Evolutionary conservation across 1,140 invertebrate species (phyloP).

Genomic region (Cotesia typhae): DNA sequence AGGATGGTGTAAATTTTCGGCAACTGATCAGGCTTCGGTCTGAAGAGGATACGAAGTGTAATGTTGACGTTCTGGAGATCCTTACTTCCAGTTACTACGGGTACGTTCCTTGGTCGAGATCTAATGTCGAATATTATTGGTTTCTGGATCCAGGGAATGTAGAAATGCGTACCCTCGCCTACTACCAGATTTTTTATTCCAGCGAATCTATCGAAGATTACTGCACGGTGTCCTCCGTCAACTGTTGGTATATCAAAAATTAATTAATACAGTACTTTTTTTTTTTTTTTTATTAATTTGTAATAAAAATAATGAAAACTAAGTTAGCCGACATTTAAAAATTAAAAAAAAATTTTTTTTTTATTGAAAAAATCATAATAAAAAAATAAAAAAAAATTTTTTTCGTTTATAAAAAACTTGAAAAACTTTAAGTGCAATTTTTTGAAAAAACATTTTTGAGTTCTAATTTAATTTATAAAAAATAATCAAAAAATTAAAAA

Average conservation of each 20-base stretch:
- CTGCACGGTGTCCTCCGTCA: constrained; percentile 97
- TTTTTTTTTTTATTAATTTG: not conserved
- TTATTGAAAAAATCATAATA: too few relatives aligned
- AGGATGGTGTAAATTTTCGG: constrained; percentile 96
- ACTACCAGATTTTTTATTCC: constrained; percentile 93
- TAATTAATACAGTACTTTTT: not conserved
- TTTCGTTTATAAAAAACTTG: too few relatives aligned
- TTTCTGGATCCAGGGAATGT: constrained; percentile 97
- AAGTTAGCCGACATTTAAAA: too few relatives aligned
- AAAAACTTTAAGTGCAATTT: too few relatives aligned
- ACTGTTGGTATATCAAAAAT: constrained; percentile 69
- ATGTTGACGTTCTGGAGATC: constrained; percentile 99
- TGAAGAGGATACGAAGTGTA: constrained; percentile 95
- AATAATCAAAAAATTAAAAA: too few relatives aligned
- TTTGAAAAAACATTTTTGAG: too few relatives aligned
- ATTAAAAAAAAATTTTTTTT: too few relatives aligned
- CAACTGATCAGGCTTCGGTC: constrained; percentile 88
- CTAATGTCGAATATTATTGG: constrained; percentile 98
- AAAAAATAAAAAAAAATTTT: too few relatives aligned
- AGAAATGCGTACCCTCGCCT: constrained; percentile 99
- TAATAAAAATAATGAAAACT: too few relatives aligned
- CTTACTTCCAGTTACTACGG: constrained; percentile 97
- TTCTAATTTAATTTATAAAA: too few relatives aligned
- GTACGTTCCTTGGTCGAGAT: constrained; percentile 94
- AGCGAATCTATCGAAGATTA: constrained; percentile 98